A percentile compares a stretch with the other conserved stretches of the same genome.
phyloP scores from a whole-genome alignment of 2,113 vertebrate genomes.

The Dunckerocampus dactyliophorus region DNA sequence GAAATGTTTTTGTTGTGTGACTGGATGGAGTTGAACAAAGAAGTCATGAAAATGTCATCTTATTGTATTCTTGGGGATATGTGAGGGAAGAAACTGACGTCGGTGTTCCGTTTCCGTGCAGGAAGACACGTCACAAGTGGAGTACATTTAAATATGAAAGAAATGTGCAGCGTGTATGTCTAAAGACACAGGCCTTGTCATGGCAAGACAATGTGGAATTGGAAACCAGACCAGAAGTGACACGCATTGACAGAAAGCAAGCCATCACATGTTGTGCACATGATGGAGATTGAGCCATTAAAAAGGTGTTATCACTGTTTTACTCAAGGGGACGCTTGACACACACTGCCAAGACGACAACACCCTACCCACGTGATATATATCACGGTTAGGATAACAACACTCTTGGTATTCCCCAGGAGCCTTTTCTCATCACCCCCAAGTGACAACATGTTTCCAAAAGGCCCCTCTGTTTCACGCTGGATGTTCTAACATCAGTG shows the following conservation, averaged over 20 bases:
- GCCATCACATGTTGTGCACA: conserved; percentile 22
- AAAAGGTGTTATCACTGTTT: conserved; percentile 53
- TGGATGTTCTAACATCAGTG: conserved; percentile 37
- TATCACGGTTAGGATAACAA: conserved; percentile 49
- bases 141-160: too few relatives aligned
- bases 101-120: neutral
- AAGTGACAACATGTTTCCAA: conserved; percentile 14
- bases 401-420: conserved; percentile 31
- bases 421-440: conserved; percentile 30
- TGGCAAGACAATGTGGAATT: too few relatives aligned
- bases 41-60: too few relatives aligned
- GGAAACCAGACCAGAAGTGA: conserved; percentile 4
- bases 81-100: neutral
- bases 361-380: conserved; percentile 45
- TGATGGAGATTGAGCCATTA: conserved; percentile 67
- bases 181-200: too few relatives aligned
- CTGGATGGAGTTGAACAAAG: neutral
- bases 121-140: too few relatives aligned
- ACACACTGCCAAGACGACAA: conserved; percentile 40
- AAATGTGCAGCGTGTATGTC: too few relatives aligned
- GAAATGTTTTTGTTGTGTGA: neutral
- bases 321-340: conserved; percentile 56
- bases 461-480: conserved; percentile 16
- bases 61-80: neutral
- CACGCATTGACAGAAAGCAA: conserved; percentile 18